phyloP scores from a whole-genome alignment of 1,140 invertebrate species.

The Forficula auricularia region DNA sequence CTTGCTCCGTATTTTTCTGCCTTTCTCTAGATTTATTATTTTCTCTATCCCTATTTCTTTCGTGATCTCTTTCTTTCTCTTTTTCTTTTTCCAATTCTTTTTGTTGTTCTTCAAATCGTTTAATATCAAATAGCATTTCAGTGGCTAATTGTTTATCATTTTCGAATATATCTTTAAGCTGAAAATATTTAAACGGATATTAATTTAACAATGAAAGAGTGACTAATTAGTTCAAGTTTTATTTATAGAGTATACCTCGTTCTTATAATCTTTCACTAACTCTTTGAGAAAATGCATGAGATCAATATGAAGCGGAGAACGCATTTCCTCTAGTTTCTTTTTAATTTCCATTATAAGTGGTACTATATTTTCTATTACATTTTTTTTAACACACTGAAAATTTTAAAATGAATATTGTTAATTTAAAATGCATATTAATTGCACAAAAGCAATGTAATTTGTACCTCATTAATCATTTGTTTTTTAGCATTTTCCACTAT shows the following conservation, averaged over 20 bases:
- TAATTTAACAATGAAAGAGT: too few relatives aligned
- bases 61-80: neutral
- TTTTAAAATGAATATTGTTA: slow-evolving; percentile 18
- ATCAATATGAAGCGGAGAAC: slow-evolving; percentile 24
- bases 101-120: neutral
- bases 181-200: neutral
- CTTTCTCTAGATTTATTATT: too few relatives aligned
- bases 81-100: neutral
- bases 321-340: slow-evolving; percentile 25
- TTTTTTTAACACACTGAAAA: slow-evolving; percentile 29
- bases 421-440: too few relatives aligned
- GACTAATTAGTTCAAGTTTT: too few relatives aligned
- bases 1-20: too few relatives aligned
- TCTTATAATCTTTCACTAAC: slow-evolving; percentile 37
- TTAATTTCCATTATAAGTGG: slow-evolving; percentile 37
- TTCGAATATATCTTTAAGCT: slow-evolving; percentile 2
- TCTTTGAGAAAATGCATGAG: slow-evolving; percentile 28
- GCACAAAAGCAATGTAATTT: too few relatives aligned
- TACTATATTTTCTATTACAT: slow-evolving; percentile 36
- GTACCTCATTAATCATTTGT: too few relatives aligned
- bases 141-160: slow-evolving; percentile 1
- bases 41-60: too few relatives aligned
- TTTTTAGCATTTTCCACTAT: too few relatives aligned
- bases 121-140: slow-evolving; percentile 2
- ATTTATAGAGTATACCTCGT: slow-evolving; percentile 21